A percentile compares a stretch with the other conserved stretches of the same genome.
Conservation (phyloP, 2,888 invertebrate genomes). For the Caenorhabditis sp. region DNA sequence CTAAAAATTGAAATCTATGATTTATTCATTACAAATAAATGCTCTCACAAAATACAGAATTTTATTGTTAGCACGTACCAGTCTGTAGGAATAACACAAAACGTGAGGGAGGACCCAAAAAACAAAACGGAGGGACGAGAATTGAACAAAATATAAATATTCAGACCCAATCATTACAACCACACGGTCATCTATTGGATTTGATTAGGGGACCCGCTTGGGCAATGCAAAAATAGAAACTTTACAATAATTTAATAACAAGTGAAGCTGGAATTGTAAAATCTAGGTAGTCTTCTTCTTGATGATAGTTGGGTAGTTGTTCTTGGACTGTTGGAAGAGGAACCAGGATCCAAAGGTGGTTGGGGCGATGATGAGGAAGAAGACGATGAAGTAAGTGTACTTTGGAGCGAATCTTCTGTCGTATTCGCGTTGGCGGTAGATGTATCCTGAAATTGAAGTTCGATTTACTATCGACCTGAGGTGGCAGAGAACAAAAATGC, state of each 20-base stretch:
- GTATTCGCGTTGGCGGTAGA: conserved; percentile 82
- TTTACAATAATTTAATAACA: conserved; percentile 21
- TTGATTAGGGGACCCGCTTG: conserved; percentile 19
- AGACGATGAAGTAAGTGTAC: conserved; percentile 94
- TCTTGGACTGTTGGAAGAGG: conserved; percentile 62
- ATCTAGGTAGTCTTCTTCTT: conserved; percentile 50
- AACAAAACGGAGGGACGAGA: background rate
- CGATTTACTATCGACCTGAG: no score
- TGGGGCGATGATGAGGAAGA: conserved; percentile 94
- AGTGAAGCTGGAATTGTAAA: background rate
- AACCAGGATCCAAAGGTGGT: conserved; percentile 84
- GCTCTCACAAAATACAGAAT: background rate
- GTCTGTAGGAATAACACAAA: conserved; percentile 46
- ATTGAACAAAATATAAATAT: background rate
- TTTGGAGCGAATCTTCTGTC: conserved; percentile 83
- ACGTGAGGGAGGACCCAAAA: conserved; percentile 11
- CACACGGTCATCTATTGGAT: background rate
- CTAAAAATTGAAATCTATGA: no score
- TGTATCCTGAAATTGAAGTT: conserved; percentile 76
- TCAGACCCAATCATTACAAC: background rate
- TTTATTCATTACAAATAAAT: conserved; percentile 7
- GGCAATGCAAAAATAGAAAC: conserved; percentile 26
- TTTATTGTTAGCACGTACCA: conserved; percentile 30
- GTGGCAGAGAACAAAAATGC: no score
- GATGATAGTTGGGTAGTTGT: conserved; percentile 45